Conservation (phyloP, 2,797 vertebrate species). For the Sylvia borin region DNA sequence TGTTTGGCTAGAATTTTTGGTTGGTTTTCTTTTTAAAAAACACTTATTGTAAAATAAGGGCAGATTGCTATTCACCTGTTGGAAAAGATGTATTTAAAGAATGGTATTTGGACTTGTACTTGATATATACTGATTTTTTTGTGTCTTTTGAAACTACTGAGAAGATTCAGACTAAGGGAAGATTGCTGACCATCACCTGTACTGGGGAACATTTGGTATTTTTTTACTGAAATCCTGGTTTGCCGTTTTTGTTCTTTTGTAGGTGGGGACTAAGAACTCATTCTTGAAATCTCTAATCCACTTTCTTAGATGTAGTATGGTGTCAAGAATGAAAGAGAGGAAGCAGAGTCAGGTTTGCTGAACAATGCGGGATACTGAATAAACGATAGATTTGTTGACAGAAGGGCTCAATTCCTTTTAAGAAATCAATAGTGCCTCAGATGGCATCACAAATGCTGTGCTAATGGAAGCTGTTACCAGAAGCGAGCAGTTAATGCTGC, state of each 20-base stretch:
- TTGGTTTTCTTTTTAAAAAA: background rate
- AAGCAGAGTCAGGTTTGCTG: background rate
- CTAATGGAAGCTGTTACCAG: slow-evolving; percentile 59
- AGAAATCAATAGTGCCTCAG: slow-evolving; percentile 64
- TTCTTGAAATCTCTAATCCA: background rate
- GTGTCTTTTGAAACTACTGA: background rate
- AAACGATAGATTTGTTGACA: slow-evolving; percentile 11
- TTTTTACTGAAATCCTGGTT: background rate
- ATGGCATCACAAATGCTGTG: background rate
- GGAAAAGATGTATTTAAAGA: background rate
- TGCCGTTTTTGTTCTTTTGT: background rate
- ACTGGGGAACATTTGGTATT: background rate
- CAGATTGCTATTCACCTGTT: background rate
- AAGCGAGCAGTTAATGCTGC: background rate
- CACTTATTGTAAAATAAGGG: background rate
- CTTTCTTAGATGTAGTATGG: background rate
- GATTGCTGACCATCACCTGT: background rate
- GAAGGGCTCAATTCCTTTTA: slow-evolving; percentile 60
- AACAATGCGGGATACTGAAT: background rate
- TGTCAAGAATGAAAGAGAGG: background rate
- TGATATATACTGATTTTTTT: background rate
- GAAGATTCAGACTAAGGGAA: background rate
- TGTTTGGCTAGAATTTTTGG: background rate
- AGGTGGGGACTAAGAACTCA: background rate
- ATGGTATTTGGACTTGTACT: background rate